A percentile compares a stretch with the other conserved stretches of the same genome.
Evolutionary conservation across 2,888 invertebrate species (phyloP).

Genomic region (Hipparchia sbordonii): DNA sequence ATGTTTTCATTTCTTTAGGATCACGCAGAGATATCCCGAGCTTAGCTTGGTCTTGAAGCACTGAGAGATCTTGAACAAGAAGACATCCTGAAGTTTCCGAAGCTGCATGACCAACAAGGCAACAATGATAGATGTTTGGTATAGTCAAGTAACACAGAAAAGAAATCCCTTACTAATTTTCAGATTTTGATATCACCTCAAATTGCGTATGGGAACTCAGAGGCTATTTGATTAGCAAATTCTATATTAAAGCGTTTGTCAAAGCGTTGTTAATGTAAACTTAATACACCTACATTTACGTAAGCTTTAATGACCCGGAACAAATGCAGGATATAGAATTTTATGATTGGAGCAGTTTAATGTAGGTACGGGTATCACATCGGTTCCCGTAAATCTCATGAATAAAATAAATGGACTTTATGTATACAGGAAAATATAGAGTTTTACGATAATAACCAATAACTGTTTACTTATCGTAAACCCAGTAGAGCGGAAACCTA

Average conservation of each 20-base stretch:
- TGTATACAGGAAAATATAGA: constrained; percentile 48
- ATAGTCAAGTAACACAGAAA: no score
- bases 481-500: constrained; percentile 44
- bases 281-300: not conserved
- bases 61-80: no score
- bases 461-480: constrained; percentile 64
- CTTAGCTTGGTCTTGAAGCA: no score
- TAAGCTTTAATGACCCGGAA: constrained; percentile 17
- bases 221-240: constrained; percentile 30
- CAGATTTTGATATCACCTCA: no score
- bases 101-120: no score
- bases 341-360: constrained; percentile 9
- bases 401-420: constrained; percentile 42
- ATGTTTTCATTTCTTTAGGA: no score
- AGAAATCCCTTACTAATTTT: no score
- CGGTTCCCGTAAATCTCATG: constrained; percentile 34
- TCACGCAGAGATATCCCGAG: no score
- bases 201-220: no score
- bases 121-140: no score
- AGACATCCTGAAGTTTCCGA: no score
- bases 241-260: not conserved
- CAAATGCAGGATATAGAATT: constrained; percentile 2
- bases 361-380: constrained; percentile 18
- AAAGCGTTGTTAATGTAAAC: not conserved
- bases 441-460: constrained; percentile 52